Conservation (phyloP, 2,797 vertebrate genomes). For the Eospalax fontanierii region DNA sequence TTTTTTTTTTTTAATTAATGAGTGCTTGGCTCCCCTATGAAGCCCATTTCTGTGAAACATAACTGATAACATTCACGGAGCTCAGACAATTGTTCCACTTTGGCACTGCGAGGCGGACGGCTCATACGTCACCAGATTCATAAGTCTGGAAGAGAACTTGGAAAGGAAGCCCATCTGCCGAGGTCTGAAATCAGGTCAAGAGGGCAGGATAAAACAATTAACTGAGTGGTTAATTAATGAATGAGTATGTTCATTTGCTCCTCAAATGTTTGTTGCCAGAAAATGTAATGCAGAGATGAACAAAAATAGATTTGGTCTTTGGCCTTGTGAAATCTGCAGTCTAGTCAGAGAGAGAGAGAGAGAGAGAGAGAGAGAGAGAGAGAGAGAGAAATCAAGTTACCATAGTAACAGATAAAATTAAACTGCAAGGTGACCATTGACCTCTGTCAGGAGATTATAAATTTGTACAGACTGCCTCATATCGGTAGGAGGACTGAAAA, state of each 20-base stretch:
- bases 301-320: conserved; percentile 68
- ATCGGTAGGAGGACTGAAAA: background rate
- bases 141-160: conserved; percentile 15
- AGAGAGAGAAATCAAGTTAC: conserved; percentile 51
- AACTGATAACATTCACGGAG: conserved; percentile 60
- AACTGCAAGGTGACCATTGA: conserved; percentile 29
- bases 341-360: conserved; percentile 61
- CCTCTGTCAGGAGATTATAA: background rate
- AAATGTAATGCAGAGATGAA: conserved; percentile 32
- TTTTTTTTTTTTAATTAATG: conserved; percentile 48
- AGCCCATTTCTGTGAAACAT: background rate
- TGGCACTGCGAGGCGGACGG: background rate
- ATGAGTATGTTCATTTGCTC: conserved; percentile 16
- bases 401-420: conserved; percentile 62
- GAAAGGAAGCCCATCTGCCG: conserved; percentile 2
- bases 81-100: conserved; percentile 36
- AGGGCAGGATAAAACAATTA: conserved; percentile 10
- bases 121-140: conserved; percentile 5
- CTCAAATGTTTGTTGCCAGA: conserved; percentile 53
- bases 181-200: conserved; percentile 3
- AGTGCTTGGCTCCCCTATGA: conserved; percentile 18
- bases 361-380: conserved; percentile 65
- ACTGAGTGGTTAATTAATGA: conserved; percentile 31
- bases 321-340: conserved; percentile 54
- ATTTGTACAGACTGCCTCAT: background rate